Evolutionary conservation across 1,140 invertebrate species (phyloP).

Genomic region (Euura lappo): DNA sequence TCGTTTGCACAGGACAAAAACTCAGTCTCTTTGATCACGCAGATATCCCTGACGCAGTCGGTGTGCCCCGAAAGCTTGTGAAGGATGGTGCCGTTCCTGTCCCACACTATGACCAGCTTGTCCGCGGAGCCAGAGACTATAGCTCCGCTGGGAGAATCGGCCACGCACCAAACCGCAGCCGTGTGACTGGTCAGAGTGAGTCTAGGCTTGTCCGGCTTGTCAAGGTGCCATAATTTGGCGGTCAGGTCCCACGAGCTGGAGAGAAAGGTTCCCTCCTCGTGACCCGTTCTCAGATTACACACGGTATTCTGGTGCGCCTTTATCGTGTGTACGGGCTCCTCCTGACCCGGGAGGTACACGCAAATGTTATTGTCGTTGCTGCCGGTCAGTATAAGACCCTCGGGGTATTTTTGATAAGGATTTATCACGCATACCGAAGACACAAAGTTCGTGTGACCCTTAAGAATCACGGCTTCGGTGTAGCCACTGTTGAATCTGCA

Average conservation of each 20-base stretch:
- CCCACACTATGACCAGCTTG: conserved; percentile 88
- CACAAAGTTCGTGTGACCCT: conserved; percentile 87
- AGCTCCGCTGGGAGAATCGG: conserved; percentile 65
- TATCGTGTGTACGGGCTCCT: conserved; percentile 69
- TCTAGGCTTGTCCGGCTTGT: conserved; percentile 57
- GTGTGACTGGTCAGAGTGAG: conserved; percentile 77
- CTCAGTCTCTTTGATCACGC: conserved; percentile 69
- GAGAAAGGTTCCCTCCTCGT: conserved; percentile 63
- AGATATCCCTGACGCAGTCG: conserved; percentile 87
- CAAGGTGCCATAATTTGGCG: conserved; percentile 79
- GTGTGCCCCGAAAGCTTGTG: conserved; percentile 75
- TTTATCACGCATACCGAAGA: conserved; percentile 78
- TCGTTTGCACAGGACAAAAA: conserved; percentile 94
- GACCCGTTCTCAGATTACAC: conserved; percentile 68
- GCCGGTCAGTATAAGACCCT: conserved; percentile 85
- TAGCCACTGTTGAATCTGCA: conserved; percentile 49
- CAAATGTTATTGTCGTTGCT: conserved; percentile 88
- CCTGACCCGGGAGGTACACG: conserved; percentile 70
- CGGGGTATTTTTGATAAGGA: conserved; percentile 70
- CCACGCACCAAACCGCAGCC: conserved; percentile 89
- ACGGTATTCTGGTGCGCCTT: conserved; percentile 83
- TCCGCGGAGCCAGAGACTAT: conserved; percentile 91
- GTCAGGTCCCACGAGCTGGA: conserved; percentile 93
- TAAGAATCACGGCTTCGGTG: conserved; percentile 70
- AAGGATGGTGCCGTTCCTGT: conserved; percentile 62